A percentile compares a stretch with the other conserved stretches of the same genome.
Conservation (phyloP, 2,888 invertebrate species). For the Melolontha melolontha region DNA sequence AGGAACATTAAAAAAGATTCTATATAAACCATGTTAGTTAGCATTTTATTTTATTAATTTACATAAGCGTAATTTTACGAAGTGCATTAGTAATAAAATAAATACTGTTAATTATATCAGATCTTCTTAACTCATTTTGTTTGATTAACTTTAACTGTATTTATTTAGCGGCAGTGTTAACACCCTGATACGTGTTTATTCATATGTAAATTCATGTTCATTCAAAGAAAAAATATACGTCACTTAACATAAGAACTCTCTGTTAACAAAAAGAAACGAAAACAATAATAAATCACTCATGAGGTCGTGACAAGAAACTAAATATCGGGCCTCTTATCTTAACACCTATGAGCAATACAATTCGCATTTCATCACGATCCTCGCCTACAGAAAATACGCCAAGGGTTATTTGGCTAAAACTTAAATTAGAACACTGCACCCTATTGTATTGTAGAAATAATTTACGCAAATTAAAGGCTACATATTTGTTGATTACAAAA, state of each 20-base stretch:
- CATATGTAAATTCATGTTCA: not conserved
- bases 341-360: conserved; percentile 34
- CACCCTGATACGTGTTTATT: not conserved
- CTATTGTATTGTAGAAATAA: conserved; percentile 2
- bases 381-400: conserved; percentile 23
- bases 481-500: no score
- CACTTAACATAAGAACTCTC: conserved; percentile 14
- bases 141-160: no score
- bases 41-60: no score
- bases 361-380: conserved; percentile 35
- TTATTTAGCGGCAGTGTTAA: no score
- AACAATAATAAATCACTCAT: conserved; percentile 13
- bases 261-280: conserved; percentile 22
- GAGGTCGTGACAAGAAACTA: conserved; percentile 35
- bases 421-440: not conserved
- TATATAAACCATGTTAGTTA: no score
- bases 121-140: no score
- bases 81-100: no score
- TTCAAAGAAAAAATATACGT: not conserved
- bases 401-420: conserved; percentile 15
- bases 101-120: no score
- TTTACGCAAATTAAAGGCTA: no score
- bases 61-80: no score
- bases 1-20: no score
- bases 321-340: conserved; percentile 33